Evolutionary conservation across 2,888 invertebrate species (phyloP).

Genomic region (Scelioninae gen. 1): DNA sequence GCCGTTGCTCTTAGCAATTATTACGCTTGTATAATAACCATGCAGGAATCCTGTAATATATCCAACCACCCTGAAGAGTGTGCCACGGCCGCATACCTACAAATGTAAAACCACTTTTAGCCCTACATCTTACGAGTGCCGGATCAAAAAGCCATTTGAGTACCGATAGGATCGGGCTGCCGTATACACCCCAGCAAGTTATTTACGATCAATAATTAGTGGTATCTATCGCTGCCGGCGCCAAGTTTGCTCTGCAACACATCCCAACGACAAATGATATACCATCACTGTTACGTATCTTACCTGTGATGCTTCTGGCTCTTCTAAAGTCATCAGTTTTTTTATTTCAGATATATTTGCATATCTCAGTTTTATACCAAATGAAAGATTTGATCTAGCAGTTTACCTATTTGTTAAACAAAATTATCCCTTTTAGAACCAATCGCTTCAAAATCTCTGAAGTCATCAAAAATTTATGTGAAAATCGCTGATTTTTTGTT

Average conservation of each 20-base stretch:
- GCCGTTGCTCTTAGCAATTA: slow-evolving; percentile 76
- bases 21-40: slow-evolving; percentile 80
- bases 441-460: too few species aligned
- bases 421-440: too few species aligned
- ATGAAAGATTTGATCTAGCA: not conserved
- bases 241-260: slow-evolving; percentile 78
- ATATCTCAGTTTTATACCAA: slow-evolving; percentile 38
- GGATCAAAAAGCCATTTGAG: slow-evolving; percentile 72
- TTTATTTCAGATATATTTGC: slow-evolving; percentile 45
- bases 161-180: slow-evolving; percentile 80
- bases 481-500: too few species aligned
- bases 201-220: slow-evolving; percentile 85
- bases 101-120: slow-evolving; percentile 65
- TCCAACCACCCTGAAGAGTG: slow-evolving; percentile 79
- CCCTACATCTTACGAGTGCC: slow-evolving; percentile 74
- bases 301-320: slow-evolving; percentile 55
- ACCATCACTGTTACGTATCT: slow-evolving; percentile 72
- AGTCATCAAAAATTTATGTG: too few species aligned
- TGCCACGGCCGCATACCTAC: slow-evolving; percentile 53
- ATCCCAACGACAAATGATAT: slow-evolving; percentile 81
- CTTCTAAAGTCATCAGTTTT: slow-evolving; percentile 34
- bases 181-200: slow-evolving; percentile 79
- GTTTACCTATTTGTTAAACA: not conserved
- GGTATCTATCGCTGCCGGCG: slow-evolving; percentile 85
- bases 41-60: slow-evolving; percentile 80